Conservation (phyloP, 2,888 invertebrate species). For the Ptilodon capucinus region DNA sequence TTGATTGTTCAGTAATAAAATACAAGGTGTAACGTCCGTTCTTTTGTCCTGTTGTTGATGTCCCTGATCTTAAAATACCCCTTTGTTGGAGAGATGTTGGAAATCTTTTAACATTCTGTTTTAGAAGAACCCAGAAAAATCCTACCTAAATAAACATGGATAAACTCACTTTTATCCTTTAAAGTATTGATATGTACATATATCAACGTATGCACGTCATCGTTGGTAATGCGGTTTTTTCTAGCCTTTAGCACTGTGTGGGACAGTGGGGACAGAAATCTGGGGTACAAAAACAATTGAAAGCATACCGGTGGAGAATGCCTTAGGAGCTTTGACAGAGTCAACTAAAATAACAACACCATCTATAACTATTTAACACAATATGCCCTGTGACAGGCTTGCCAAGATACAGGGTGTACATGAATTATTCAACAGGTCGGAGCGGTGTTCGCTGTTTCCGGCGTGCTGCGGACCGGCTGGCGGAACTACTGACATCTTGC, state of each 20-base stretch:
- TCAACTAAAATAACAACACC: too few species aligned
- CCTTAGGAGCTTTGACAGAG: too few species aligned
- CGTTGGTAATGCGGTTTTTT: too few species aligned
- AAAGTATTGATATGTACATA: too few species aligned
- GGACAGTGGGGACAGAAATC: too few species aligned
- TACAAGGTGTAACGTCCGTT: background rate
- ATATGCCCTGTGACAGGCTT: background rate
- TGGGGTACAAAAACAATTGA: too few species aligned
- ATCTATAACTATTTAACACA: background rate
- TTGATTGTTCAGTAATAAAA: background rate
- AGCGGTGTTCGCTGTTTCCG: constrained; percentile 36
- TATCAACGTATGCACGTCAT: too few species aligned
- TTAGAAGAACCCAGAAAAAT: too few species aligned
- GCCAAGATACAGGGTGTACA: constrained; percentile 19
- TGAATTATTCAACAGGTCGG: constrained; percentile 42
- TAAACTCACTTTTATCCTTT: too few species aligned
- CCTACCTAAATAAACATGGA: too few species aligned
- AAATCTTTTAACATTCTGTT: background rate
- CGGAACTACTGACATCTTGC: constrained; percentile 37
- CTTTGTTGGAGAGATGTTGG: background rate
- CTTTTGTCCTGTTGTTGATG: background rate
- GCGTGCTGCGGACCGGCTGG: constrained; percentile 20
- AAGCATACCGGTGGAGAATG: too few species aligned
- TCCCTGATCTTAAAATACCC: background rate
- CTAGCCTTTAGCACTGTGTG: too few species aligned